phyloP scores from a whole-genome alignment of 2,797 vertebrate species.

The Coilia nasus region DNA sequence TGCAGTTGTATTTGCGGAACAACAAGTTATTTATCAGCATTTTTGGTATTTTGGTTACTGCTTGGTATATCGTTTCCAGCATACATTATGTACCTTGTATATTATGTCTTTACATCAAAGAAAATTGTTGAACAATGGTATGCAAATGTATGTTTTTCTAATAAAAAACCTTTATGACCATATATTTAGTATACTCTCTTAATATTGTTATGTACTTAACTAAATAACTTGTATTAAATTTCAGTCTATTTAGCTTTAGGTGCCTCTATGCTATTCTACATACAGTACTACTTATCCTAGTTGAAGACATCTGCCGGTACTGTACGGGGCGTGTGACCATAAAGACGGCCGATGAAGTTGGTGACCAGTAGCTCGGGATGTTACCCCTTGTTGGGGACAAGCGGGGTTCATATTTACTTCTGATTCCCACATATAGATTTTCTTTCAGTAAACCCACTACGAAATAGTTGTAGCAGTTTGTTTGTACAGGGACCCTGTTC shows the following conservation, averaged over 20 bases:
- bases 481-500: conserved; percentile 83
- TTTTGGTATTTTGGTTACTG: conserved; percentile 20
- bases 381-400: conserved; percentile 37
- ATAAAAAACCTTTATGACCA: conserved; percentile 78
- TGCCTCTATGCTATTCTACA: conserved; percentile 18
- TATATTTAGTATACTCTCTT: conserved; percentile 65
- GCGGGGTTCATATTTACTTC: conserved; percentile 75
- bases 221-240: conserved; percentile 66
- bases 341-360: conserved; percentile 25
- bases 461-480: conserved; percentile 84
- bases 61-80: conserved; percentile 62
- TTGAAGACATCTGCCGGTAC: not conserved
- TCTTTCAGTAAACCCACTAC: conserved; percentile 80
- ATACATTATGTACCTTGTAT: conserved; percentile 80
- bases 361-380: conserved; percentile 27
- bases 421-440: conserved; percentile 84
- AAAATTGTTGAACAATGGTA: conserved; percentile 77
- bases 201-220: conserved; percentile 79
- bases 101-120: conserved; percentile 76
- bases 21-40: conserved; percentile 16
- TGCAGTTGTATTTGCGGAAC: not conserved
- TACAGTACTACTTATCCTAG: conserved; percentile 29
- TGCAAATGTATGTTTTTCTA: conserved; percentile 84
- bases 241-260: conserved; percentile 21
- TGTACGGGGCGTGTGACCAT: not conserved